phyloP scores from a whole-genome alignment of 2,888 invertebrate species.

The Chalcosyrphus nemorum region DNA sequence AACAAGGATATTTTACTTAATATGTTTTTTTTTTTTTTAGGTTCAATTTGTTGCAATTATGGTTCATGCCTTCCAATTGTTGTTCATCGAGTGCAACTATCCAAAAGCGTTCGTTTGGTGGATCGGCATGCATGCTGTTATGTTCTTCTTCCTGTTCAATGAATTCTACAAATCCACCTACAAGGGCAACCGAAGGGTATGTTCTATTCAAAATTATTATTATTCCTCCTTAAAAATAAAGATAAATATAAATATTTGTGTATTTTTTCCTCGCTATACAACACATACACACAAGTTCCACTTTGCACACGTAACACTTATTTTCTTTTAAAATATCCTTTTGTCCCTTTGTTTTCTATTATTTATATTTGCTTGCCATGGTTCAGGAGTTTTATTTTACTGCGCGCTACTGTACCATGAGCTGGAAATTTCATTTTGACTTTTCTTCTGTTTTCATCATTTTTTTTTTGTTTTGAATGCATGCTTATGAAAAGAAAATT shows the following conservation, averaged over 20 bases:
- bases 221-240: not conserved
- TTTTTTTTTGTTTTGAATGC: not conserved
- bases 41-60: slow-evolving; percentile 95
- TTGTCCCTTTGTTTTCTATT: not conserved
- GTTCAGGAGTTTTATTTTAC: not conserved
- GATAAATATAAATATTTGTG: slow-evolving; percentile 1
- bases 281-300: not conserved
- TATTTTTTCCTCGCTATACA: not conserved
- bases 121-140: slow-evolving; percentile 97
- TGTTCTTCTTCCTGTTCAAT: slow-evolving; percentile 97
- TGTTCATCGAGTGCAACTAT: slow-evolving; percentile 96
- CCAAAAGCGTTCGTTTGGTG: slow-evolving; percentile 97
- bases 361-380: not conserved
- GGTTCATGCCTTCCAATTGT: slow-evolving; percentile 95
- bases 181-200: slow-evolving; percentile 81
- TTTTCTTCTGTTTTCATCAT: too few relatives aligned
- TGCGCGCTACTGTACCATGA: not conserved
- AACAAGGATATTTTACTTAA: not conserved
- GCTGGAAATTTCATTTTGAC: not conserved
- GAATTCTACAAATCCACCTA: slow-evolving; percentile 96
- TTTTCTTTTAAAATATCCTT: not conserved
- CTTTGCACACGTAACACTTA: slow-evolving; percentile 1
- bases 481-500: not conserved
- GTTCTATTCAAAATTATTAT: slow-evolving; percentile 57
- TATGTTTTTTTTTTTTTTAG: slow-evolving; percentile 82